Percentiles rank a stretch among this genome's conserved stretches.
Evolutionary conservation across 2,888 invertebrate genomes (phyloP).

Genomic region (Melanchra persicariae): DNA sequence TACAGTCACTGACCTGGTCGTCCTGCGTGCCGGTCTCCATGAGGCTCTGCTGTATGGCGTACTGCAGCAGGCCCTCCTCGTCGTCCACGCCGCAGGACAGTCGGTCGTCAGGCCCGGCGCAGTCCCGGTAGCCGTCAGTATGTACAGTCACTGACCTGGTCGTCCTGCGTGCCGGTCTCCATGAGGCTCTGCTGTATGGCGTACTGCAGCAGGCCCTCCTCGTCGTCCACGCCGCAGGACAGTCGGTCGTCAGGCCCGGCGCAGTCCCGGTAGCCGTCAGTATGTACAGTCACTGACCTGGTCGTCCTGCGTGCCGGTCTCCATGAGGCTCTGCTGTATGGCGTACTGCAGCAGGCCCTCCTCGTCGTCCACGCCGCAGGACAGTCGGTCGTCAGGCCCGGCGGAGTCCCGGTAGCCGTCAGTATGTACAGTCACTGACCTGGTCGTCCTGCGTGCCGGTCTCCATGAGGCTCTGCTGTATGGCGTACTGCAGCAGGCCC

Average conservation of each 20-base stretch:
- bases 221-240: conserved; percentile 87
- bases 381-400: too few species aligned
- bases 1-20: too few species aligned
- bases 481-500: conserved; percentile 97
- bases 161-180: conserved; percentile 95
- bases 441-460: conserved; percentile 94
- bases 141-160: too few species aligned
- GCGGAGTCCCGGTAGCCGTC: conserved; percentile 78
- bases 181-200: conserved; percentile 98
- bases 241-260: too few species aligned
- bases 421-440: conserved; percentile 51
- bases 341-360: conserved; percentile 98
- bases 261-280: too few species aligned
- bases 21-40: too few species aligned
- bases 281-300: too few species aligned
- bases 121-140: too few species aligned
- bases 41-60: too few species aligned
- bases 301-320: conserved; percentile 95
- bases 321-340: conserved; percentile 97
- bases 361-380: conserved; percentile 90
- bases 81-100: too few species aligned
- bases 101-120: too few species aligned
- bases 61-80: too few species aligned
- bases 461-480: conserved; percentile 97
- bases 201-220: conserved; percentile 97